These are phyloP conservation scores for Callithrix jacchus DNA, from an alignment of 2,113 vertebrate species.

Conservation along the genomic window DNA sequence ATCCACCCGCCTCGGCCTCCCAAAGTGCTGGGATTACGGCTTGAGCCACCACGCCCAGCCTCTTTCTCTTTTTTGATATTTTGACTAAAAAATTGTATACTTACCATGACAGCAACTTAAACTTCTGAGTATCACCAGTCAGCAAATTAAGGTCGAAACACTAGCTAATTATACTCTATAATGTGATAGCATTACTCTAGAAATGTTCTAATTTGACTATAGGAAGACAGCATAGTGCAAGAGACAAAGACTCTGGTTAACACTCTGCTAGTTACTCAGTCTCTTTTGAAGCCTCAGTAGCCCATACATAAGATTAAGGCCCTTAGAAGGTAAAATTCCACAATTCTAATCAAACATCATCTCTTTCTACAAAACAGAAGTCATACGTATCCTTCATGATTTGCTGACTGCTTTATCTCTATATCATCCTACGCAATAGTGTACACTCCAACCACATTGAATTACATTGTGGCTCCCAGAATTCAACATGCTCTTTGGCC, in stretches of 20 bases:
- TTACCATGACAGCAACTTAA: background rate
- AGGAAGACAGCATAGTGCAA: background rate
- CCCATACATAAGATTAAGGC: background rate
- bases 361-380: background rate
- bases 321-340: conserved; percentile 41
- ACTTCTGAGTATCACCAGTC: background rate
- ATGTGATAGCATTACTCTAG: background rate
- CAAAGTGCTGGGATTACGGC: too few relatives aligned
- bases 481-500: background rate
- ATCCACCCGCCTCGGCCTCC: too few relatives aligned
- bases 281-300: background rate
- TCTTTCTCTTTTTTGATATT: conserved; percentile 2
- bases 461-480: background rate
- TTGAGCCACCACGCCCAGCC: too few relatives aligned
- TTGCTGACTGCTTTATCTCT: background rate
- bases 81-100: background rate
- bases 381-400: background rate
- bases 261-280: background rate
- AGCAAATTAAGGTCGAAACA: conserved; percentile 24
- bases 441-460: background rate
- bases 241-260: background rate
- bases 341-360: background rate
- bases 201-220: background rate
- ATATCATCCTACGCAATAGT: background rate
- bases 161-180: background rate